Conservation (phyloP, 2,888 invertebrate genomes). For the Torymus auratus region DNA sequence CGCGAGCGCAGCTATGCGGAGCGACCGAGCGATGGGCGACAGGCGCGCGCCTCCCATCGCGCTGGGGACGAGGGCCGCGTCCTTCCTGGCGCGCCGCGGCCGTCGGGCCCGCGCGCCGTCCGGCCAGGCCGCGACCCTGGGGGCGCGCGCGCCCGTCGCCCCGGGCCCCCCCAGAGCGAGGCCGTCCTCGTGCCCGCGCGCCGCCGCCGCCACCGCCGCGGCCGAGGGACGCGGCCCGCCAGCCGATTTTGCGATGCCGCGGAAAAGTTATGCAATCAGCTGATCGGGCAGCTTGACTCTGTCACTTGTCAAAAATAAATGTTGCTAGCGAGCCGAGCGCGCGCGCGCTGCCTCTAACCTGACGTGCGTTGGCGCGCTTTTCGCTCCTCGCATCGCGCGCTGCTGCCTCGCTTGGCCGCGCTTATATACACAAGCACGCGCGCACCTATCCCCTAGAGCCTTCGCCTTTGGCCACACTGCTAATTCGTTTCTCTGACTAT, state of each 20-base stretch:
- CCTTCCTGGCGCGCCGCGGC: slow-evolving; percentile 50
- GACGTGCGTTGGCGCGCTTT: slow-evolving; percentile 60
- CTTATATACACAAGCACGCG: too few relatives aligned
- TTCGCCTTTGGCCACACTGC: neutral
- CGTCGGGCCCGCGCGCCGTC: too few relatives aligned
- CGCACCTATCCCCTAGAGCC: neutral
- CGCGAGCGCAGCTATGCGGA: neutral
- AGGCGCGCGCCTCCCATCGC: slow-evolving; percentile 11
- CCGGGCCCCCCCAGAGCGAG: neutral
- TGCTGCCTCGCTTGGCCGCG: neutral
- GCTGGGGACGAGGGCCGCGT: neutral
- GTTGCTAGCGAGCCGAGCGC: slow-evolving; percentile 59
- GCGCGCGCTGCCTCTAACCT: slow-evolving; percentile 64
- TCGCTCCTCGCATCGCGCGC: slow-evolving; percentile 27
- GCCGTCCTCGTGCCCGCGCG: too few relatives aligned
- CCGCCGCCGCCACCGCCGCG: neutral
- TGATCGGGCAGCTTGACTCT: slow-evolving; percentile 71
- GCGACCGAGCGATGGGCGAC: too few relatives aligned
- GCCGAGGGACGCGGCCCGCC: neutral
- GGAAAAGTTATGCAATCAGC: slow-evolving; percentile 76
- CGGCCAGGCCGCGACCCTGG: too few relatives aligned
- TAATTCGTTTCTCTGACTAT: slow-evolving; percentile 33
- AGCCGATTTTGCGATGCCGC: slow-evolving; percentile 53
- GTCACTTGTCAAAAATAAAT: slow-evolving; percentile 77
- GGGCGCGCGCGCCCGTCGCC: too few relatives aligned